Evolutionary conservation across 2,113 vertebrate genomes (phyloP).

Genomic region (Vanacampus margaritifer): DNA sequence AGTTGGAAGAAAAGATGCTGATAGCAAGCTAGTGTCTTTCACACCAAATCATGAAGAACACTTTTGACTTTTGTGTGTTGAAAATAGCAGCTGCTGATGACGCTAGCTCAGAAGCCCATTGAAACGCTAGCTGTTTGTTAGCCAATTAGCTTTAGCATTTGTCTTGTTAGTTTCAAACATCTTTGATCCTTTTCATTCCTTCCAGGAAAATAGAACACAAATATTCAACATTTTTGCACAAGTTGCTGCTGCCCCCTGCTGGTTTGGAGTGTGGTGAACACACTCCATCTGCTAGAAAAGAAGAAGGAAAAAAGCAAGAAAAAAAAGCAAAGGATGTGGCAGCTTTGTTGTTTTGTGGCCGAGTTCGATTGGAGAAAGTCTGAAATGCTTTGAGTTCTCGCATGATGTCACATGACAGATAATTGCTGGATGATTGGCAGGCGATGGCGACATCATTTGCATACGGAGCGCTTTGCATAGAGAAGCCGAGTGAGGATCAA

Average conservation of each 20-base stretch:
- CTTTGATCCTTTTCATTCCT: background rate
- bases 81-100: background rate
- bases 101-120: background rate
- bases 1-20: no score
- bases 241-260: background rate
- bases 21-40: no score
- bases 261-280: background rate
- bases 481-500: constrained; percentile 58
- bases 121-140: background rate
- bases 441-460: constrained; percentile 52
- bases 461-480: constrained; percentile 75
- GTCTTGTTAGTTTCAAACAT: background rate
- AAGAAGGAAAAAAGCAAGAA: background rate
- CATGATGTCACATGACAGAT: background rate
- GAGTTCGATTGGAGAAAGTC: background rate
- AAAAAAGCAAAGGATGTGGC: background rate
- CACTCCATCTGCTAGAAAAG: background rate
- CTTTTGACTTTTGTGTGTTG: no score
- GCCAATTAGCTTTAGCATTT: background rate
- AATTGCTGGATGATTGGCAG: background rate
- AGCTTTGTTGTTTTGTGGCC: background rate
- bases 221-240: background rate
- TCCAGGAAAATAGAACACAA: background rate
- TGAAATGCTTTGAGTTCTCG: background rate
- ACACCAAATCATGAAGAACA: background rate